Evolutionary conservation across 2,113 vertebrate genomes (phyloP).

Genomic region (Chrysemys picta): DNA sequence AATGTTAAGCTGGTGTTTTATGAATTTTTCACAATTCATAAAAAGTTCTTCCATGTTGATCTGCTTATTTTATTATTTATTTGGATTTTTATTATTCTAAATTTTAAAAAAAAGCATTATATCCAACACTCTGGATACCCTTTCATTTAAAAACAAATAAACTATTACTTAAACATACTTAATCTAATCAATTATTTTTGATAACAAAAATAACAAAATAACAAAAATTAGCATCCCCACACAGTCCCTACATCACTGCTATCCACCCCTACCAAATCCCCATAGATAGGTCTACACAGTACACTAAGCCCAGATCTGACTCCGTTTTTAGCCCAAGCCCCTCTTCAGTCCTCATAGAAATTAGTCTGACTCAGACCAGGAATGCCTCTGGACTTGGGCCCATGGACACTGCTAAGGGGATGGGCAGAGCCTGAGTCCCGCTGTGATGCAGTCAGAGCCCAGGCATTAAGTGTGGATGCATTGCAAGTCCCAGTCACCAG

Average conservation of each 20-base stretch:
- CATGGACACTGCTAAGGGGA: no score
- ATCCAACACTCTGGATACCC: background rate
- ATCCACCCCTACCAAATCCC: background rate
- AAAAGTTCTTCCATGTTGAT: background rate
- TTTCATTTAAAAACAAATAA: background rate
- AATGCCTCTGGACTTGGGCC: no score
- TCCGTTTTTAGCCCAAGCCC: no score
- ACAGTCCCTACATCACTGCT: background rate
- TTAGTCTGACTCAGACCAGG: no score
- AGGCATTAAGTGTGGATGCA: no score
- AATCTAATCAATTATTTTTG: background rate
- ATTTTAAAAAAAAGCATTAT: background rate
- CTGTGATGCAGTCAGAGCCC: no score
- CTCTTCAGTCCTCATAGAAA: no score
- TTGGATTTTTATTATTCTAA: background rate
- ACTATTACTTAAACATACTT: background rate
- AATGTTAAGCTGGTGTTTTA: background rate
- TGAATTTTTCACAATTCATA: background rate
- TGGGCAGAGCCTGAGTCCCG: no score
- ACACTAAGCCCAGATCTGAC: no score
- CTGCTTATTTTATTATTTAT: conserved; percentile 19
- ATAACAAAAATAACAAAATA: background rate
- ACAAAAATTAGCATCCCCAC: background rate
- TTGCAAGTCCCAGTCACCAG: no score
- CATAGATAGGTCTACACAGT: background rate